Base-by-base conservation (phyloP, 2,113 vertebrate genomes). In the Strix aluco region DNA sequence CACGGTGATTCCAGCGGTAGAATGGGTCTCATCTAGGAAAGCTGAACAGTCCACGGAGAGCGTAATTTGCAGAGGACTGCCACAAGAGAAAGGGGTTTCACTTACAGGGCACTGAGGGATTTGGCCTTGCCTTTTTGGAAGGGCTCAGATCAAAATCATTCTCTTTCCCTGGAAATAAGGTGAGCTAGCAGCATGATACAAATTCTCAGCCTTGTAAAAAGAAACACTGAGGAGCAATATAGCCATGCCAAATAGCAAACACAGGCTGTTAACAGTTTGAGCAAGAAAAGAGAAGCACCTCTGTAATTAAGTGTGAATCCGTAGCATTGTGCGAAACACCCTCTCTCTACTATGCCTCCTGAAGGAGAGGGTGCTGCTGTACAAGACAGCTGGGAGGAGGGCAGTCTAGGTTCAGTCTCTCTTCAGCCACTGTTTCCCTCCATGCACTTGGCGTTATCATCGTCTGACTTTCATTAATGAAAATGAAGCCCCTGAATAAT, bases 371-470 rank as follows among this genome's bases (percentile, higher is more conserved):
- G 12, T 46, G 46, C 65, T 72, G 49, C 18, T 5, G 1, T 26
- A 23, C 11, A 4, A 55, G 40, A 30, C 23, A 54, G 8, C 6
- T 17, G 23, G 18, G 36, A 13, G 44, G 32, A 61, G 13, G 5
- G 14, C 11, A 84, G 22, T 42, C 17, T 42, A 19, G 18, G 10
- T 1, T 12, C 46, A 34, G 10, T 10, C 40, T 46, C 44, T 78
- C 14, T 19, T 71, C 46, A 66, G 26, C 21, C 47, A 9, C 42
- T 38, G 15, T 32, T 78, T 22, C 18, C 34, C 38, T 77, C 10
- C 0, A 0, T 54, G 65, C 6, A 1, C 12, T 72, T 61, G 34
- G 10, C 44, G 16, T 29, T 78, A 5, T 5, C 38, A 38, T 38
- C 38, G 38, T 38, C 14, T 69, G 21, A 32, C 13, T 82, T 70